Evolutionary conservation across 2,797 vertebrate species (phyloP), one percentile per base, ranked within the genome.

Genomic region (Enteromius trimaculatus): DNA sequence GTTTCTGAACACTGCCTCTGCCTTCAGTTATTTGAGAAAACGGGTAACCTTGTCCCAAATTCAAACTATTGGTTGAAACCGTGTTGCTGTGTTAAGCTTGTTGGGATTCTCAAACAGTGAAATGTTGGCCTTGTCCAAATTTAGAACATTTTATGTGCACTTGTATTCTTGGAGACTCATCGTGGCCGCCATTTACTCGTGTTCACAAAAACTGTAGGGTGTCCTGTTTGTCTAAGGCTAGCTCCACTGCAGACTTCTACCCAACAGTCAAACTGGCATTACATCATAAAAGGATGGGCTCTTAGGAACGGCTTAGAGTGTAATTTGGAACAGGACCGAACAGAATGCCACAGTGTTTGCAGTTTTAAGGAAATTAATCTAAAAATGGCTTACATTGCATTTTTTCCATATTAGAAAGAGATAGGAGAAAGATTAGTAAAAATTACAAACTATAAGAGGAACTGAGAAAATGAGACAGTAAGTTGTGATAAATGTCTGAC

Each of bases 401-500:
- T 31, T 9, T 47, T n/a, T 49, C 16, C 49, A 5, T n/a, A 53
- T 53, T 10, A 23, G 21, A 53, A n/a, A 19, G 4, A 21, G 6
- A 58, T 16, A 13, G 26, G 49, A 2, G 16, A 60, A 66, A 0
- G 26, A 14, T 31, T 31, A 14, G 6, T 19, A 49, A 68, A n/a
- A 34, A 65, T n/a, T 1, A 26, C 11, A 65, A 47, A 65, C 19
- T 13, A 39, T 29, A 62, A 8, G 2, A 47, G 21, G 23, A 0
- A 81, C 29, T 21, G 21, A 26, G 44, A 23, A 64, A 39, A 23
- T 60, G 21, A 74, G 58, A 51, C 42, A 29, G n/a, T 65, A 75
- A 65, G 58, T 64, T 65, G n/a, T 39, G 19, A 64, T 23, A 13
- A 65, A 74, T 62, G 60, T 76, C 51, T 82, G 31, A 66, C 71